A percentile compares a stretch with the other conserved stretches of the same genome.
phyloP scores from a whole-genome alignment of 2,888 invertebrate genomes.

The Eupeodes luniger region DNA sequence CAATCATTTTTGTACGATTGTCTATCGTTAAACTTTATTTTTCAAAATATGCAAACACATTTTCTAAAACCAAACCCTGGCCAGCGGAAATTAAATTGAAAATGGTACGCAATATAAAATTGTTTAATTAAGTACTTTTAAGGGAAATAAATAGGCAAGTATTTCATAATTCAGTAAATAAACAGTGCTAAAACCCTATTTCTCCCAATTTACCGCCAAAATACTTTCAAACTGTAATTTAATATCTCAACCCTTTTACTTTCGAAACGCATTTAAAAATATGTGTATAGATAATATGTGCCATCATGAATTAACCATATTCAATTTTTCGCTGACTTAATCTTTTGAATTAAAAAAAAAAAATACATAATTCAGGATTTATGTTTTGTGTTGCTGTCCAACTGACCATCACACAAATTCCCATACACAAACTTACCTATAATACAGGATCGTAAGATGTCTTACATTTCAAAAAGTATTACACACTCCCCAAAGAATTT shows the following conservation, averaged over 20 bases:
- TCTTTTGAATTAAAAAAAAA: constrained; percentile 39
- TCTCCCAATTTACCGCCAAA: constrained; percentile 43
- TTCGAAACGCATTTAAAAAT: neutral
- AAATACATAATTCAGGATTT: constrained; percentile 63
- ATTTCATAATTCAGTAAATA: no score
- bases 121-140: no score
- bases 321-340: constrained; percentile 63
- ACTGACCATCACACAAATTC: constrained; percentile 65
- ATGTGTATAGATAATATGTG: neutral
- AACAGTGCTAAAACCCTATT: neutral
- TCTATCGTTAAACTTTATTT: no score
- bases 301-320: constrained; percentile 52
- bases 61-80: no score
- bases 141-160: no score
- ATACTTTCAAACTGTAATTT: constrained; percentile 44
- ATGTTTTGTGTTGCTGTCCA: constrained; percentile 38
- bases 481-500: constrained; percentile 68
- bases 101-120: no score
- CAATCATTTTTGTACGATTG: no score
- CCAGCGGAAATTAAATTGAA: no score
- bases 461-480: constrained; percentile 50
- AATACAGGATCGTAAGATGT: constrained; percentile 2
- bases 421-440: constrained; percentile 49
- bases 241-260: constrained; percentile 31
- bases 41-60: no score